Evolutionary conservation across 2,888 invertebrate species (phyloP), one percentile per base, ranked within the genome.

Genomic region (Steinernema carpocapsae): DNA sequence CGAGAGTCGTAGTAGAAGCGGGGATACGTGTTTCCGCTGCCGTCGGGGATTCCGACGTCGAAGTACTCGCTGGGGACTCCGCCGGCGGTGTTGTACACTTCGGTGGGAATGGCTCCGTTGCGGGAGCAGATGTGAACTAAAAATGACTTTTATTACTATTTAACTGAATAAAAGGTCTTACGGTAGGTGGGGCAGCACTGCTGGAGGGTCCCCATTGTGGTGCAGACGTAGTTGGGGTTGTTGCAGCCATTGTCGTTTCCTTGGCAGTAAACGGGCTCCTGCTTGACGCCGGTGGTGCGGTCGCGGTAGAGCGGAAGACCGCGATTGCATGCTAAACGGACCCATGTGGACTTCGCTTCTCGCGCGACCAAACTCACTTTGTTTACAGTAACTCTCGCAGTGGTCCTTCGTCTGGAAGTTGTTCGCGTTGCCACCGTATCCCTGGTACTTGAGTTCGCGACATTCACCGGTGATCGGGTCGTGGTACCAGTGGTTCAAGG

Each of bases 11-110:
- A 85, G 74, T 85, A 84, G 80, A 85, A 86, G 75, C 86, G 76
- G 22, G 86, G 86, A 26, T 84, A 84, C 22, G 84, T 86, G 77
- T 79, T 83, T 22, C 85, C 85, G 19, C 78, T 79, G 46, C 85
- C 85, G 64, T 85, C 85, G 26, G 85, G 85, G 64, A 85, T 84
- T 75, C 86, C 86, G 70, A 86, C 86, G 74, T 86, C 86, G 73
- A 86, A 86, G 76, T 82, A 86, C 71, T 86, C 86, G 70, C 85
- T 82, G 1, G 86, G 86, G 10, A 86, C 78, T 1, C 86, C 86
- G 7, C 86, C 86, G 71, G 86, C 86, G 0, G 86, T 86, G 78
- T 86, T 86, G 80, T 86, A 86, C n/a, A 86, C 86, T 77, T 86
- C 86, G 4, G 85, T 84, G 46, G 86, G 86, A 56, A 86, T 86